A percentile compares a stretch with the other conserved stretches of the same genome.
Conservation (phyloP, 2,888 invertebrate species). For the Agriopis aurantiaria region DNA sequence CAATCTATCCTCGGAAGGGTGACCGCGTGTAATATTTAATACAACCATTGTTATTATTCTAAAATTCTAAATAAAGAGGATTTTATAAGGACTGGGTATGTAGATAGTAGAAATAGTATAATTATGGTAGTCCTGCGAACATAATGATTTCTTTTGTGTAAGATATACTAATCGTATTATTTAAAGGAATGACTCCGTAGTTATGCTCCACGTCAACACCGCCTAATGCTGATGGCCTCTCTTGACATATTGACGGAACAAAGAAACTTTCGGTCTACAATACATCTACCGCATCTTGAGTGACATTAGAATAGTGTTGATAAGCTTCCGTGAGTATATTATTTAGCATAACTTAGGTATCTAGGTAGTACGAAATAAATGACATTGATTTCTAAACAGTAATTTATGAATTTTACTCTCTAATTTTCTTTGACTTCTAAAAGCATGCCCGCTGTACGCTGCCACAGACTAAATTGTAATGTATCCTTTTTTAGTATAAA, state of each 20-base stretch:
- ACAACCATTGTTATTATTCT: too few species aligned
- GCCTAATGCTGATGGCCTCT: constrained; percentile 62
- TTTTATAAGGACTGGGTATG: too few species aligned
- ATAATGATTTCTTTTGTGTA: constrained; percentile 14
- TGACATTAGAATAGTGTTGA: constrained; percentile 64
- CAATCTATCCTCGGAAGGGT: too few species aligned
- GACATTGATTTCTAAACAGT: not conserved
- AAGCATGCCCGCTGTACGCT: too few species aligned
- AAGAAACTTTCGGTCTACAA: constrained; percentile 71
- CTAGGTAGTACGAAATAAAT: not conserved
- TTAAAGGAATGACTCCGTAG: constrained; percentile 45
- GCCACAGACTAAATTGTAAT: too few species aligned
- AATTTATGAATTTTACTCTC: not conserved
- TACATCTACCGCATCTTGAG: constrained; percentile 70
- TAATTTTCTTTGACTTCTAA: not conserved
- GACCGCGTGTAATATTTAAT: too few species aligned
- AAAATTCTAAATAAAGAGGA: too few species aligned
- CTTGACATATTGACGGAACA: constrained; percentile 84
- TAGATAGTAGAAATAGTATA: not conserved
- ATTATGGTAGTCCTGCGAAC: too few species aligned
- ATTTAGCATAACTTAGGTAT: constrained; percentile 8
- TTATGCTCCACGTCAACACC: constrained; percentile 69
- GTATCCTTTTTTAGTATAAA: too few species aligned
- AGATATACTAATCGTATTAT: constrained; percentile 7
- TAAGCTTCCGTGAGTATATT: constrained; percentile 51